A percentile compares a stretch with the other conserved stretches of the same genome.
Evolutionary conservation across 2,888 invertebrate genomes (phyloP).

Genomic region (Lycophotia porphyrea): DNA sequence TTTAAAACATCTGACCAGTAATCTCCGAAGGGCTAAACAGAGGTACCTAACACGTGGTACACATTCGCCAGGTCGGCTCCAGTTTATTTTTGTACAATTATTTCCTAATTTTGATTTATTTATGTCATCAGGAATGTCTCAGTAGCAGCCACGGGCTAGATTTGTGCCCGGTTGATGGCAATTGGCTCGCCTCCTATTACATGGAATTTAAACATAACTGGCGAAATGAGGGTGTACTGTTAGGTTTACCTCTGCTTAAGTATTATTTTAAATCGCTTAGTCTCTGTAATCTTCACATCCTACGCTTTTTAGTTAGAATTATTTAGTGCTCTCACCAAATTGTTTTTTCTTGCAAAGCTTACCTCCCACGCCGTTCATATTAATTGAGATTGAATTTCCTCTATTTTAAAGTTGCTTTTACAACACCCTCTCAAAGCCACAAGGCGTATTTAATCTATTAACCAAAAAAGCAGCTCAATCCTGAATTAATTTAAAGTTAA

Average conservation of each 20-base stretch:
- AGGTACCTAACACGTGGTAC: too few relatives aligned
- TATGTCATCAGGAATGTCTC: too few relatives aligned
- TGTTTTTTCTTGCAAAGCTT: neutral
- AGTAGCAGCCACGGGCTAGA: too few relatives aligned
- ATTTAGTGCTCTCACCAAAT: neutral
- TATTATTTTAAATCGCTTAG: neutral
- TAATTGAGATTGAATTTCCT: neutral
- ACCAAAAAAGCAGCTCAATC: slow-evolving; percentile 26
- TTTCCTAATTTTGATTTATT: too few relatives aligned
- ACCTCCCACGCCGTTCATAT: neutral
- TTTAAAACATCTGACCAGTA: neutral
- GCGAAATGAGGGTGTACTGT: neutral
- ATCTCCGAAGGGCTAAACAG: too few relatives aligned
- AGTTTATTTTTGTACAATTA: too few relatives aligned
- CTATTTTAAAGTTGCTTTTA: neutral
- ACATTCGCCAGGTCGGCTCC: too few relatives aligned
- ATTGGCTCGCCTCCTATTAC: too few relatives aligned
- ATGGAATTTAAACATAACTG: neutral
- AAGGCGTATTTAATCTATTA: slow-evolving; percentile 29
- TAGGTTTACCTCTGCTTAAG: neutral
- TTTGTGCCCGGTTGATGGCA: too few relatives aligned
- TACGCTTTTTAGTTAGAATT: neutral
- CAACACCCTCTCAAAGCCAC: slow-evolving; percentile 28
- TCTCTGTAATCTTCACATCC: neutral
- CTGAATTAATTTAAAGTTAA: slow-evolving; percentile 46